phyloP scores from a whole-genome alignment of 2,113 vertebrate species.

The Chamaetylas fuelleborni region DNA sequence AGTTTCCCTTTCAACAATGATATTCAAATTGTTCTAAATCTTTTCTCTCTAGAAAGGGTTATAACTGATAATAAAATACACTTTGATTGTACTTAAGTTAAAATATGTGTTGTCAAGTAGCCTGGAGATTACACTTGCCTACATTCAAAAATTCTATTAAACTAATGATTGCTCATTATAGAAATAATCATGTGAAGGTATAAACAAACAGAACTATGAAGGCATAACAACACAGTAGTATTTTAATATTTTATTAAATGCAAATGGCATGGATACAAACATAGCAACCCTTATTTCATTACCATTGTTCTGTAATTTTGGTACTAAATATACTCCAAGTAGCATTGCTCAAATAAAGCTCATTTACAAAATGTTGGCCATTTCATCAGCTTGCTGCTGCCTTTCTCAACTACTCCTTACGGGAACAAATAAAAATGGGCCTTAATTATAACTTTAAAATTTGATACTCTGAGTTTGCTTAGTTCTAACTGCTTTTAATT shows the following conservation, averaged over 20 bases:
- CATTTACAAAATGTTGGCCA: background rate
- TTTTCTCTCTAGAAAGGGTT: background rate
- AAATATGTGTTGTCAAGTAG: background rate
- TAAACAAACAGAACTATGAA: background rate
- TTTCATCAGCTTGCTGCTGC: background rate
- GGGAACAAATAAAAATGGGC: background rate
- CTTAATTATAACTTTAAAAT: background rate
- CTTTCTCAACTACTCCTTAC: background rate
- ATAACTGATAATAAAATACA: background rate
- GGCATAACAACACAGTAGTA: background rate
- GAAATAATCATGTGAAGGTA: background rate
- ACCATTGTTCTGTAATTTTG: background rate
- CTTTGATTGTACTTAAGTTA: background rate
- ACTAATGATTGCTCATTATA: background rate
- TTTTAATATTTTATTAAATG: slow-evolving; percentile 7
- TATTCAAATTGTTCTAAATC: background rate
- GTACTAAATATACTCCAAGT: background rate
- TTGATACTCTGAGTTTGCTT: background rate
- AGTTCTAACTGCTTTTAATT: background rate
- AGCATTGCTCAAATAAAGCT: background rate
- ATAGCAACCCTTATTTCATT: background rate
- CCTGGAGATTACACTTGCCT: background rate
- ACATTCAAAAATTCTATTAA: background rate
- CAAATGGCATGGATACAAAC: background rate
- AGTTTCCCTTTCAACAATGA: background rate